Base-by-base conservation (phyloP, 2,113 vertebrate species). In the Mirounga angustirostris region DNA sequence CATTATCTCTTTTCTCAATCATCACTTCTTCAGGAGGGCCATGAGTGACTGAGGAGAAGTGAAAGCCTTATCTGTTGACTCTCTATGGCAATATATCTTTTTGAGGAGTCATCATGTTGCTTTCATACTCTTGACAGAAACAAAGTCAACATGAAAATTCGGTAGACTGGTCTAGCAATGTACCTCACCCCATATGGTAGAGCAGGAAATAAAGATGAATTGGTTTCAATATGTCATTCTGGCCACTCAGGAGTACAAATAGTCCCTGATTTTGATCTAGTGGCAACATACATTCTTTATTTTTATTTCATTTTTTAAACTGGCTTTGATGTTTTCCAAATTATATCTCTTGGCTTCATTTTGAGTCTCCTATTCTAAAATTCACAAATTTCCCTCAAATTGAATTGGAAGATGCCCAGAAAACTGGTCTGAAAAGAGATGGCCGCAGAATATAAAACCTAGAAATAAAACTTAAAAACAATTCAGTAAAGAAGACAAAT, bases 401-500 rank as follows among this genome's bases (percentile, higher is more conserved):
- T 82, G 61, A 95, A 83, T 89, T 95, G 81, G 67, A 97, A 94
- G 15, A 91, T 67, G 26, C 7, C 19, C 78, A 97, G 65, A 93
- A 87, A 94, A 67, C 40, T 91, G 36, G 2, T 95, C 36, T 83
- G 18, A 93, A 91, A 95, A 96, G 58, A 97, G 36, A 40, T 15
- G 94, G 18, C 95, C 36, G 80, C 6, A 79, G 67, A 91, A 86
- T 67, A 56, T 65, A 93, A 98, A 95, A 93, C 21, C 78, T 89
- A 79, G 22, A 76, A 95, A 81, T 92, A 4, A 81, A 94, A 87
- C 33, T 33, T 94, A 63, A 91, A 73, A 96, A 56, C 15, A 97
- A 85, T 79, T 78, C 67, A 95, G 40, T 12, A 54, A 52, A 80
- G 65, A 50, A 81, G 82, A 81, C 43, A 14, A n/a, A 80, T 86